Base-by-base conservation (phyloP, 2,888 invertebrate species). In the Tenthredo scrophulariae region DNA sequence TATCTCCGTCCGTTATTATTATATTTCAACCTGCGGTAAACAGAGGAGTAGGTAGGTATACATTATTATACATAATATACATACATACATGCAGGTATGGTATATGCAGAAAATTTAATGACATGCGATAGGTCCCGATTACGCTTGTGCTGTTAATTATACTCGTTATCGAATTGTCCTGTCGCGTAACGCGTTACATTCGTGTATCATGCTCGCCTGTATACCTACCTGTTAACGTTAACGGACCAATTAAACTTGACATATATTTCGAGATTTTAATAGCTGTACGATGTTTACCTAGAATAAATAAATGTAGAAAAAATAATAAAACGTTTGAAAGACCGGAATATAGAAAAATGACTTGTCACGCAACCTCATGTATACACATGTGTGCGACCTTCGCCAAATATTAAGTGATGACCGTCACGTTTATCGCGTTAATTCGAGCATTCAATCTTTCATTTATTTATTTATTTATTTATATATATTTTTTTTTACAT, bases 91-190 rank as follows among this genome's bases (percentile, higher is more conserved):
- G 6, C n/a, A n/a, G 7, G 7, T 18, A 50, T n/a, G 1, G 2
- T n/a, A n/a, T 54, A 7, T n/a, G 7, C 2, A 54, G 18, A n/a
- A 54, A 15, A 54, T 0, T n/a, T 62, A 62, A 62, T 26, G 22
- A 62, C 26, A 62, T 10, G n/a, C n/a, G 62, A 62, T 22, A 62
- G 62, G 40, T 72, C 26, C 40, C 37, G 70, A 72, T 72, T 72
- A 40, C 37, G 37, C 70, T 10, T 40, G 22, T 5, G 26, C 26
- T 26, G 75, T 40, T 46, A 75, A 75, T 75, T 22, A 75, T 46
- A 75, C 75, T n/a, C 50, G 75, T 75, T 75, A 75, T 75, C 75
- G 75, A 75, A 75, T 75, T 46, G 46, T 10, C 75, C 6, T 26
- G 75, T 10, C 75, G 46, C 46, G 40, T 40, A 43, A 75, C 46